These are phyloP conservation scores for Eumacrocentrus americanus DNA, from an alignment of 2,888 invertebrate species.

Conservation along the genomic window DNA sequence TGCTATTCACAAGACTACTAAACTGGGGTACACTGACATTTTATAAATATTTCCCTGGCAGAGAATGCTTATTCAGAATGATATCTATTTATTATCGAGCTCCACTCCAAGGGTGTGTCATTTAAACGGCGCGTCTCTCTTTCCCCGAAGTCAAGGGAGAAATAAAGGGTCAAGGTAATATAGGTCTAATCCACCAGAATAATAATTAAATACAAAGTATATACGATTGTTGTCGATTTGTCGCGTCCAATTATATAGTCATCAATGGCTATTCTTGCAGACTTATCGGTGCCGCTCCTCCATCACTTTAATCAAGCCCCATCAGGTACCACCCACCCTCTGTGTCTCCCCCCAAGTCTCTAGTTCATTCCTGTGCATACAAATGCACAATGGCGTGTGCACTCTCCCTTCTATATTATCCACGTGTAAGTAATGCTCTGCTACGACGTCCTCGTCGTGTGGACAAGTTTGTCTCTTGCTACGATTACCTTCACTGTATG, in stretches of 20 bases:
- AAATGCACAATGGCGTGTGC: constrained; percentile 24
- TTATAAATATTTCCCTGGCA: no score
- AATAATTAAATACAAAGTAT: neutral
- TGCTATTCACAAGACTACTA: no score
- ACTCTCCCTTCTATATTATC: constrained; percentile 9
- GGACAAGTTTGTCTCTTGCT: neutral
- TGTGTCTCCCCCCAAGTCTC: constrained; percentile 2
- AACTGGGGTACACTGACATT: no score
- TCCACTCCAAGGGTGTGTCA: neutral
- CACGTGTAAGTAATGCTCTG: neutral
- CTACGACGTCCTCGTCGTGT: neutral
- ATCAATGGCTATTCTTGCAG: constrained; percentile 23
- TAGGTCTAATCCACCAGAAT: neutral
- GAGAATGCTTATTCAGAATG: no score
- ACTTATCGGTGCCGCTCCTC: constrained; percentile 57
- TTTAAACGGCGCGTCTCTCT: no score
- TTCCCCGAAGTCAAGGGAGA: neutral
- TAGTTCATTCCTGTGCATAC: constrained; percentile 24
- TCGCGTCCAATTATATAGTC: neutral
- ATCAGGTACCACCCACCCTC: constrained; percentile 13
- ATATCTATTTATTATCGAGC: no score
- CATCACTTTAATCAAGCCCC: constrained; percentile 55
- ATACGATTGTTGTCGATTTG: neutral
- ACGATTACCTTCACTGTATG: constrained; percentile 28
- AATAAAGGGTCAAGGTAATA: neutral